Conservation (phyloP, 2,797 vertebrate species). For the Acomys russatus region DNA sequence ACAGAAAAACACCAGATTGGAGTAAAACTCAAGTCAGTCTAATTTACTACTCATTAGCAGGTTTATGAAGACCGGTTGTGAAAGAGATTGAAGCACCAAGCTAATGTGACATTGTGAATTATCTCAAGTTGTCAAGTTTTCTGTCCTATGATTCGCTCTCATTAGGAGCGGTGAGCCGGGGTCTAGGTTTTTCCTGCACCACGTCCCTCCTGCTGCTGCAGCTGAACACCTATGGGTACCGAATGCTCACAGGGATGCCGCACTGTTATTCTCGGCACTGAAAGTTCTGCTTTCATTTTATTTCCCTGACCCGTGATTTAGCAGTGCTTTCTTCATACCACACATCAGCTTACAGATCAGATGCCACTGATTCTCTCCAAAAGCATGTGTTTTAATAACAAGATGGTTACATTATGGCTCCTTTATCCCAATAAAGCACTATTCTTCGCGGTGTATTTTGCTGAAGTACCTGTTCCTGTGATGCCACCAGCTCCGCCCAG, state of each 20-base stretch:
- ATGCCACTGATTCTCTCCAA: slow-evolving; percentile 60
- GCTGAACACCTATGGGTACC: slow-evolving; percentile 2
- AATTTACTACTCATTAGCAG: slow-evolving; percentile 80
- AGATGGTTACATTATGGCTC: slow-evolving; percentile 18
- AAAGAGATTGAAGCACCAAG: slow-evolving; percentile 80
- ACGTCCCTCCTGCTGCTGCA: slow-evolving; percentile 54
- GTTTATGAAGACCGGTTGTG: slow-evolving; percentile 76
- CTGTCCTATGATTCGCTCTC: slow-evolving; percentile 72
- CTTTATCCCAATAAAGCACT: neutral
- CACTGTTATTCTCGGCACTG: slow-evolving; percentile 38
- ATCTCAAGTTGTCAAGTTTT: slow-evolving; percentile 81
- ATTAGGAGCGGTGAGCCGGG: slow-evolving; percentile 77
- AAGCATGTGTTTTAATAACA: slow-evolving; percentile 46
- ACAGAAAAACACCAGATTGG: slow-evolving; percentile 60
- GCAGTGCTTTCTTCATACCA: neutral
- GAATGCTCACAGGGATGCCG: neutral
- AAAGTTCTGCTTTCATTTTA: slow-evolving; percentile 34
- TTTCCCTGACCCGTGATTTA: slow-evolving; percentile 25
- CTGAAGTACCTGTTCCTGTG: neutral
- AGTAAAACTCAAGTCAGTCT: slow-evolving; percentile 75
- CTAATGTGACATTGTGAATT: slow-evolving; percentile 80
- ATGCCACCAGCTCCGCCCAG: neutral
- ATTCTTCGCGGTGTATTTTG: neutral
- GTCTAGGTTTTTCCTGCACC: slow-evolving; percentile 51
- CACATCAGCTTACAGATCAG: slow-evolving; percentile 34